Conservation (phyloP, 37 sponge, comb jelly and placozoan genomes). For the Theonella swinhoei region DNA sequence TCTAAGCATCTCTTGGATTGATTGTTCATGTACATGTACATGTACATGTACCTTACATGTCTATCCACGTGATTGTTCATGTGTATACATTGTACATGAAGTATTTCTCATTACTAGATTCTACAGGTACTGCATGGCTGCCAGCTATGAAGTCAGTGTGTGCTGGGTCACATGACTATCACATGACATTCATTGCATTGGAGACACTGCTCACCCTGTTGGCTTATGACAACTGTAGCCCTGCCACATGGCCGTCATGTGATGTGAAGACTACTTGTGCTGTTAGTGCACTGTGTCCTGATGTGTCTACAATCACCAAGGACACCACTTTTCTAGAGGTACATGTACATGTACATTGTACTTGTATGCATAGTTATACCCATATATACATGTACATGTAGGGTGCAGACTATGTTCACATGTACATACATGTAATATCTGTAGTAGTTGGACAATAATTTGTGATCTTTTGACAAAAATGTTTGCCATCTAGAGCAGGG, state of each 20-base stretch:
- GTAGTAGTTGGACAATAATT: no score
- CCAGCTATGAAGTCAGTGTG: neutral
- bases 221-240: neutral
- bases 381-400: no score
- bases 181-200: conserved; percentile 20
- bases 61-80: no score
- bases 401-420: no score
- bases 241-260: neutral
- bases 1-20: no score
- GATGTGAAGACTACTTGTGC: neutral
- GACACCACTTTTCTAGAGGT: neutral
- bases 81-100: neutral
- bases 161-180: conserved; percentile 16
- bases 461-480: no score
- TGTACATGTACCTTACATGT: no score
- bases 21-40: no score
- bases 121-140: neutral
- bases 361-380: no score
- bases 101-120: neutral
- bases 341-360: no score
- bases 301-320: neutral
- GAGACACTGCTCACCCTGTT: conserved; percentile 18
- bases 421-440: no score
- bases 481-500: no score
- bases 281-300: neutral